Conservation (phyloP, 2,113 vertebrate genomes). For the Tyrannus savana region DNA sequence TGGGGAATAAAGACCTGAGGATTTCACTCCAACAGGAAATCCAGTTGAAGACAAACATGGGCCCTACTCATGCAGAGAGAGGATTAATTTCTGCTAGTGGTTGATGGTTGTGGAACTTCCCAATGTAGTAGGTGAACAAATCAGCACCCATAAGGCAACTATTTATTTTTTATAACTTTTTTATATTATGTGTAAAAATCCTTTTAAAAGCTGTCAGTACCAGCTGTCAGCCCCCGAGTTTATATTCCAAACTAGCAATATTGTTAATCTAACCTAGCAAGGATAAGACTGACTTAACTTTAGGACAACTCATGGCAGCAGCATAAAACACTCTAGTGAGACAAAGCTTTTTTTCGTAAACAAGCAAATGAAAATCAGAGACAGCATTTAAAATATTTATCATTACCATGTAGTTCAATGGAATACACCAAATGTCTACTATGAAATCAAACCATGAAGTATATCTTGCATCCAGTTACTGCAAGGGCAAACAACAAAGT, state of each 20-base stretch:
- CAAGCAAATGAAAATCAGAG: background rate
- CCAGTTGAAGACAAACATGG: background rate
- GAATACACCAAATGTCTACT: background rate
- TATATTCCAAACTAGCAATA: background rate
- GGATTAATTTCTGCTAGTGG: background rate
- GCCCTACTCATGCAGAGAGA: background rate
- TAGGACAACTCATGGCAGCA: background rate
- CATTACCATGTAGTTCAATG: background rate
- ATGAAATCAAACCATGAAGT: rapidly evolving
- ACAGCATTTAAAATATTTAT: background rate
- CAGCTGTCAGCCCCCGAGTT: background rate
- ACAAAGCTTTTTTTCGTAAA: background rate
- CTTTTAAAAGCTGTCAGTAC: background rate
- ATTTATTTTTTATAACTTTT: background rate
- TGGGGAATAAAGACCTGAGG: background rate
- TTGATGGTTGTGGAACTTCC: background rate
- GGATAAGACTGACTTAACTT: background rate
- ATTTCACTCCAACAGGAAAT: background rate
- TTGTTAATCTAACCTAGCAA: background rate
- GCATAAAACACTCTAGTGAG: background rate
- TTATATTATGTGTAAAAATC: background rate
- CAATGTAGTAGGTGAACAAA: background rate
- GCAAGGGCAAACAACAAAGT: background rate
- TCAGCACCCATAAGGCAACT: background rate
- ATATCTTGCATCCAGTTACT: background rate